These are phyloP conservation scores for Rhea americana DNA, from an alignment of 2,113 vertebrate species.

Conservation along the genomic window DNA sequence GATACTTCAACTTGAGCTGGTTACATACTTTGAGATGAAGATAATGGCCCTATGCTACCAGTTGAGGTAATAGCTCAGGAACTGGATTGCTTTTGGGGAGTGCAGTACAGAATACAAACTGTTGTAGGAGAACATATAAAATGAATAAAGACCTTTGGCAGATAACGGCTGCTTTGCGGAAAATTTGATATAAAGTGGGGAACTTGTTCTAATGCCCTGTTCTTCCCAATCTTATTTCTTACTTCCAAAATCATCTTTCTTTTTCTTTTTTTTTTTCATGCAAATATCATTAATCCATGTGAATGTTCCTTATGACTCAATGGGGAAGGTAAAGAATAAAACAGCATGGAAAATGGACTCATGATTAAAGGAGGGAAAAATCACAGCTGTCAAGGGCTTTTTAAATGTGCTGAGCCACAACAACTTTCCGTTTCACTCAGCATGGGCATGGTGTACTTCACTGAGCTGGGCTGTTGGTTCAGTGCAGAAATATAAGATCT, in stretches of 20 bases:
- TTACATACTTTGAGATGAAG: background rate
- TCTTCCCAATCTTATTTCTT: background rate
- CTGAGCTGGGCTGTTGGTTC: background rate
- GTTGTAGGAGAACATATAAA: background rate
- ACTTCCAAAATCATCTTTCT: background rate
- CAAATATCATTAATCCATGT: background rate
- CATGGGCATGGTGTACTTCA: background rate
- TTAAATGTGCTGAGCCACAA: background rate
- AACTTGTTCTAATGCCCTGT: background rate
- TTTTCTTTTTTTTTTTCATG: background rate
- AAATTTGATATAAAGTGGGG: background rate
- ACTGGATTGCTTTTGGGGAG: background rate
- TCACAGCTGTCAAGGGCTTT: background rate
- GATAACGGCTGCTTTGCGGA: background rate
- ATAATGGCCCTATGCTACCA: background rate
- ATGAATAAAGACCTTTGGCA: background rate
- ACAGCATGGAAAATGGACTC: background rate
- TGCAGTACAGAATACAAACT: background rate
- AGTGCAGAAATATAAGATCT: background rate
- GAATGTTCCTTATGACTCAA: background rate
- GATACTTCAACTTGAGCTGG: background rate
- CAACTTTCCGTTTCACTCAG: background rate
- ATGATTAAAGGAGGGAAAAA: conserved; percentile 6
- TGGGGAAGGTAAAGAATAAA: background rate
- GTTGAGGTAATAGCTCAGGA: background rate